Evolutionary conservation across 2,888 invertebrate genomes (phyloP).

Genomic region (Archips crataeganus): DNA sequence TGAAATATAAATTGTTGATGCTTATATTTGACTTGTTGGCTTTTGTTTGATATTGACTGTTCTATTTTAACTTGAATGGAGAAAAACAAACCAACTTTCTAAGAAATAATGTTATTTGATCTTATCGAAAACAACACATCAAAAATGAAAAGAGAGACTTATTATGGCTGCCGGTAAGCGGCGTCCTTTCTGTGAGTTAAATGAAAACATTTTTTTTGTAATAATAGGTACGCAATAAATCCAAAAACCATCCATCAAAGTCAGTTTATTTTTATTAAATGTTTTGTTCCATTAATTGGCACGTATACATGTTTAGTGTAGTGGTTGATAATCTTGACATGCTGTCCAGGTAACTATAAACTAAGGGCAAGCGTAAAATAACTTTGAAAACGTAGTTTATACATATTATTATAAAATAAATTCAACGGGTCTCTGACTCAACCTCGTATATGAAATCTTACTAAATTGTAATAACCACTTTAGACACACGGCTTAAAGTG

Average conservation of each 20-base stretch:
- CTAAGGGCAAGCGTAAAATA: not conserved
- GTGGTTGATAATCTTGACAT: slow-evolving; percentile 24
- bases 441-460: too few relatives aligned
- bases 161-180: slow-evolving; percentile 8
- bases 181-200: not conserved
- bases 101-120: slow-evolving; percentile 37
- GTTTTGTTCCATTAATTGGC: slow-evolving; percentile 4
- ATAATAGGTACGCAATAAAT: not conserved
- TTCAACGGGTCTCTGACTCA: too few relatives aligned
- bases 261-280: slow-evolving; percentile 6
- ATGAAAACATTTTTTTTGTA: not conserved
- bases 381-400: too few relatives aligned
- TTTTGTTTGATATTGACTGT: not conserved
- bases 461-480: too few relatives aligned
- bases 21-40: not conserved
- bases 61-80: not conserved
- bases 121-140: slow-evolving; percentile 18
- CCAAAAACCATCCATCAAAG: slow-evolving; percentile 31
- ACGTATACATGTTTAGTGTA: not conserved
- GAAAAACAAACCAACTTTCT: slow-evolving; percentile 20
- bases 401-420: too few relatives aligned
- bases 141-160: slow-evolving; percentile 6
- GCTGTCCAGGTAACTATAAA: slow-evolving; percentile 9
- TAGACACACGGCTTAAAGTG: too few relatives aligned
- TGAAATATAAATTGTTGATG: not conserved